Evolutionary conservation across 2,797 vertebrate genomes (phyloP).

Genomic region (Ficedula albicollis): DNA sequence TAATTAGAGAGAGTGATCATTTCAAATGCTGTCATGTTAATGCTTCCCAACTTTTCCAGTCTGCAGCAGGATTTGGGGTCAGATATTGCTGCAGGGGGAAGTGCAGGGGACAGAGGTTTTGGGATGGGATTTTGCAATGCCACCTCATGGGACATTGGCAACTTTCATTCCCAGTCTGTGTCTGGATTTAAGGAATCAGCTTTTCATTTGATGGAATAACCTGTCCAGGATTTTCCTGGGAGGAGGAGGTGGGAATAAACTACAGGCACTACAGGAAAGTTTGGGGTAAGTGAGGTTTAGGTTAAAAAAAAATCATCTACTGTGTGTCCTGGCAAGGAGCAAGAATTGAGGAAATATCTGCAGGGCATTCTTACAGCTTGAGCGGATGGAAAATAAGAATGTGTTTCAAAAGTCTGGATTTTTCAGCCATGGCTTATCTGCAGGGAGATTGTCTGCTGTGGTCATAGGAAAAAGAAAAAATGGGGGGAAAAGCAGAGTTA

Average conservation of each 20-base stretch:
- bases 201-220: background rate
- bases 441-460: background rate
- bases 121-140: background rate
- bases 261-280: background rate
- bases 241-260: background rate
- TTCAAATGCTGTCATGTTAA: background rate
- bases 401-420: background rate
- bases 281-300: background rate
- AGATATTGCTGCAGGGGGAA: background rate
- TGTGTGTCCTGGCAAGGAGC: background rate
- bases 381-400: background rate
- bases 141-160: background rate
- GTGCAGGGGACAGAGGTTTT: background rate
- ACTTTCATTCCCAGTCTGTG: background rate
- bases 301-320: background rate
- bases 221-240: background rate
- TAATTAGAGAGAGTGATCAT: background rate
- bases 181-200: background rate
- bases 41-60: background rate
- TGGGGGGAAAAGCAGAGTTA: background rate
- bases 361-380: background rate
- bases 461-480: background rate
- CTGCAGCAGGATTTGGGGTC: background rate
- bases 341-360: background rate
- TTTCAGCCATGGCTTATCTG: constrained; percentile 28